Conservation (phyloP, 1,140 invertebrate genomes). For the Colletes gigas region DNA sequence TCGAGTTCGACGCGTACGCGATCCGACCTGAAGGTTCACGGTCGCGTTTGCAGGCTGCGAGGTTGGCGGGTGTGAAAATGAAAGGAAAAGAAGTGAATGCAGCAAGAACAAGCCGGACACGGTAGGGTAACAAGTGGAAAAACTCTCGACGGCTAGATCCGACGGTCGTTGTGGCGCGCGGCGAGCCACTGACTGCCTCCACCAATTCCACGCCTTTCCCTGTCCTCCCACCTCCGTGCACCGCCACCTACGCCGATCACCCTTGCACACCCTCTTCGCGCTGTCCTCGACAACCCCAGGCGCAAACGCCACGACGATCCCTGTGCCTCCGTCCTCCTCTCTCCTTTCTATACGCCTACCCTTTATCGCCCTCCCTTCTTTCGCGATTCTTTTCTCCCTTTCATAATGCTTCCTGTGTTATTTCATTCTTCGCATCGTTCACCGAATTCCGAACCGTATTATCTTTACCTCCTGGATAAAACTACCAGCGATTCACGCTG, state of each 20-base stretch:
- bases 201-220: slow-evolving; percentile 72
- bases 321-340: slow-evolving; percentile 19
- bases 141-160: slow-evolving; percentile 60
- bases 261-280: slow-evolving; percentile 55
- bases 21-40: neutral
- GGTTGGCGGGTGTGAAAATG: too few species aligned
- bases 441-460: slow-evolving; percentile 32
- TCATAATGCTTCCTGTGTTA: slow-evolving; percentile 28
- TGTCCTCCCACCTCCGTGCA: slow-evolving; percentile 49
- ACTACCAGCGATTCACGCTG: too few species aligned
- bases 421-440: slow-evolving; percentile 40
- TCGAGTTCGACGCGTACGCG: neutral
- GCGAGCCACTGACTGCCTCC: slow-evolving; percentile 75
- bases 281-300: slow-evolving; percentile 62
- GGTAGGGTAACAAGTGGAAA: slow-evolving; percentile 58
- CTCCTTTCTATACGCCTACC: neutral
- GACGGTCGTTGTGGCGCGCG: slow-evolving; percentile 73
- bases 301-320: slow-evolving; percentile 63
- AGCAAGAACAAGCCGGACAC: slow-evolving; percentile 14
- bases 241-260: slow-evolving; percentile 57
- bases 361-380: slow-evolving; percentile 4
- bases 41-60: too few species aligned
- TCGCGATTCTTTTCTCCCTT: slow-evolving; percentile 1
- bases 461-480: neutral
- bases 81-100: neutral